Evolutionary conservation across 1,140 invertebrate species (phyloP).

Genomic region (Heliconius hermathena): DNA sequence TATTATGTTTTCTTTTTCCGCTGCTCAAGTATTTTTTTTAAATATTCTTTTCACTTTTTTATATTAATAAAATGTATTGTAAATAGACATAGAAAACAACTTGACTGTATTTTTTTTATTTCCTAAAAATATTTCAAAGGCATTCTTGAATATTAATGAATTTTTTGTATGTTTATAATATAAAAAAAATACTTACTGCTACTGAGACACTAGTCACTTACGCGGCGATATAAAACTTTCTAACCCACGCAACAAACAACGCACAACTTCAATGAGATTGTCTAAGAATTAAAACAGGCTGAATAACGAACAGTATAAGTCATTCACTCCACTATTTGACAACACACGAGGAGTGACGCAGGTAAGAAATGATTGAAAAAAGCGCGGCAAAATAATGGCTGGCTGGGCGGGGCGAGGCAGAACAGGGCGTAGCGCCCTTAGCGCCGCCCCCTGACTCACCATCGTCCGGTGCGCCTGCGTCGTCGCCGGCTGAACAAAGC

Average conservation of each 20-base stretch:
- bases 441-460: slow-evolving; percentile 74
- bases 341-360: slow-evolving; percentile 73
- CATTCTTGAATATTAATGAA: not conserved
- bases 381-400: slow-evolving; percentile 74
- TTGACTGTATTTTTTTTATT: not conserved
- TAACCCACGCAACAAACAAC: not conserved
- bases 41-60: not conserved
- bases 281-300: slow-evolving; percentile 21
- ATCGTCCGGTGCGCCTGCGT: slow-evolving; percentile 51
- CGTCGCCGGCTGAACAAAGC: slow-evolving; percentile 35
- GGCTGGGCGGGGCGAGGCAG: slow-evolving; percentile 72
- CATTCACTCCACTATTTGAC: slow-evolving; percentile 72
- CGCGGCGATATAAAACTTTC: not conserved
- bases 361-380: slow-evolving; percentile 67
- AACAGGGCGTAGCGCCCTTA: slow-evolving; percentile 76
- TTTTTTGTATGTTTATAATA: not conserved
- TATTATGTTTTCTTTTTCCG: slow-evolving; percentile 1
- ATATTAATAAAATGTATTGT: not conserved
- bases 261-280: slow-evolving; percentile 13
- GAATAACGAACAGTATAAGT: slow-evolving; percentile 42
- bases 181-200: slow-evolving; percentile 1
- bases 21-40: not conserved
- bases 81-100: not conserved
- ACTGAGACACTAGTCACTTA: not conserved
- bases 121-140: not conserved